phyloP scores from a whole-genome alignment of 2,797 vertebrate genomes.

The Harpagifer antarcticus region DNA sequence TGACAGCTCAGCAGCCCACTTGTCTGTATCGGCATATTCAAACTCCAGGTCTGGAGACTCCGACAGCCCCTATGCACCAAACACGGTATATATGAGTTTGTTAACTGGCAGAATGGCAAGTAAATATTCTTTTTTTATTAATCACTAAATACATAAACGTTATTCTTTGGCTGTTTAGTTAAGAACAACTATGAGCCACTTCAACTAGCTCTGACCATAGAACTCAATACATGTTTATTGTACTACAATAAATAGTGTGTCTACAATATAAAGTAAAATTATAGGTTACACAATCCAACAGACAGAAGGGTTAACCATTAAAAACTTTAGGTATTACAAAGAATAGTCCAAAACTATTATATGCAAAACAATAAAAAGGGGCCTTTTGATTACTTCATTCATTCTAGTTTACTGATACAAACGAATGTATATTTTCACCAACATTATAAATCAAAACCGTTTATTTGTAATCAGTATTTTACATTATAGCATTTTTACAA shows the following conservation, averaged over 20 bases:
- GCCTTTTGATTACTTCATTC: no score
- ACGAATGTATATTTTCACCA: no score
- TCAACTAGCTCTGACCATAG: neutral
- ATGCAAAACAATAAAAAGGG: no score
- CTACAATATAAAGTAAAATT: neutral
- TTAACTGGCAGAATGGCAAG: no score
- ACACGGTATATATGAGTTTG: constrained; percentile 6
- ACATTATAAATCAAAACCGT: no score
- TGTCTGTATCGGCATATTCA: constrained; percentile 95
- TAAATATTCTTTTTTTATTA: neutral
- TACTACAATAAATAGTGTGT: neutral
- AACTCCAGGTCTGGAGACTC: constrained; percentile 97
- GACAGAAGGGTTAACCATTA: neutral
- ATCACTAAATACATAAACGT: no score
- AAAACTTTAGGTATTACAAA: neutral
- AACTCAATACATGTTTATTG: neutral
- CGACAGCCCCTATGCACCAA: constrained; percentile 88
- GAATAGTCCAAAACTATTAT: no score
- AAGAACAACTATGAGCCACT: no score
- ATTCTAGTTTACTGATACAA: no score
- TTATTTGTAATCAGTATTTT: no score
- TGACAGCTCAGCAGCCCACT: constrained; percentile 94
- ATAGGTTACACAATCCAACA: neutral
- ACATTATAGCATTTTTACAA: no score
- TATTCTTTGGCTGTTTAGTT: no score